phyloP scores from a whole-genome alignment of 2,888 invertebrate genomes.

The Neelides folsomi region DNA sequence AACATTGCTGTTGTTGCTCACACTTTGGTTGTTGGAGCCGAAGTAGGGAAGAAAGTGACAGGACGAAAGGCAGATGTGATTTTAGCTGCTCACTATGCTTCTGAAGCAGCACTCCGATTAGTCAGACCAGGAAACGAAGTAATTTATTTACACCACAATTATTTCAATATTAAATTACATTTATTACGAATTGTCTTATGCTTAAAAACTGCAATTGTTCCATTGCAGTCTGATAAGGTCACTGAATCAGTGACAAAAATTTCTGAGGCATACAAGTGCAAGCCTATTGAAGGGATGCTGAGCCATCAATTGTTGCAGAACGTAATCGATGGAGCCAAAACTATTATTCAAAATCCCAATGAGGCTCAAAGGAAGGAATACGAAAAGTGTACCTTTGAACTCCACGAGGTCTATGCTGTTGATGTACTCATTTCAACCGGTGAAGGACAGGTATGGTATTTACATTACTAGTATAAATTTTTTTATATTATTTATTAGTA shows the following conservation, averaged over 20 bases:
- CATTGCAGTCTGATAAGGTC: slow-evolving; percentile 64
- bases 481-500: too few relatives aligned
- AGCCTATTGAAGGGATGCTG: slow-evolving; percentile 92
- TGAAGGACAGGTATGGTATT: slow-evolving; percentile 64
- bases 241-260: slow-evolving; percentile 88
- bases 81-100: slow-evolving; percentile 85
- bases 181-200: slow-evolving; percentile 3
- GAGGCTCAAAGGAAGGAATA: slow-evolving; percentile 94
- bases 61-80: slow-evolving; percentile 90
- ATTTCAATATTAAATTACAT: background rate
- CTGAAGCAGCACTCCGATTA: slow-evolving; percentile 85
- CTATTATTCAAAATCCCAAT: slow-evolving; percentile 91
- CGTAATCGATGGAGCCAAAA: slow-evolving; percentile 95
- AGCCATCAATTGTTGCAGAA: slow-evolving; percentile 92
- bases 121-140: slow-evolving; percentile 84
- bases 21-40: slow-evolving; percentile 75
- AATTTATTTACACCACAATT: slow-evolving; percentile 33
- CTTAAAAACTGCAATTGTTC: slow-evolving; percentile 9
- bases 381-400: slow-evolving; percentile 88
- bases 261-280: slow-evolving; percentile 84
- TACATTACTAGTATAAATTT: too few relatives aligned
- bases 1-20: slow-evolving; percentile 97
- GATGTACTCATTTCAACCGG: slow-evolving; percentile 95
- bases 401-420: slow-evolving; percentile 95
- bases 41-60: slow-evolving; percentile 56